A percentile compares a stretch with the other conserved stretches of the same genome.
phyloP scores from a whole-genome alignment of 2,113 vertebrate species.

The Mus spicilegus region DNA sequence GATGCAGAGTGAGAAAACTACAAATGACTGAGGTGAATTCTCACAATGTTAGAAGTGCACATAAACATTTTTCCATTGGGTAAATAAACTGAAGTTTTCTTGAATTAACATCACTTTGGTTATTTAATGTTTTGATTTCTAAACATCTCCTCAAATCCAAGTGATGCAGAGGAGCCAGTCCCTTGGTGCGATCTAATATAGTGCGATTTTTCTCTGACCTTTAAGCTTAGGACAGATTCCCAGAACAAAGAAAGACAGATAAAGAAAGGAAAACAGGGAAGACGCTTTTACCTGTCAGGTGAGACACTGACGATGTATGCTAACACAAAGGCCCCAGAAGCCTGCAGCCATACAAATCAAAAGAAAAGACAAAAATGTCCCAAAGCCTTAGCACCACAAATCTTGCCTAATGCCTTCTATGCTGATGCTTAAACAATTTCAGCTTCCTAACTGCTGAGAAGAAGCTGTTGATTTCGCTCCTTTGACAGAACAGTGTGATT shows the following conservation, averaged over 20 bases:
- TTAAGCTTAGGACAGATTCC: neutral
- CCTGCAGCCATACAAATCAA: neutral
- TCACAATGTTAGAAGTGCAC: neutral
- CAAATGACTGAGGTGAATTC: neutral
- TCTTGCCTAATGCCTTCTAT: neutral
- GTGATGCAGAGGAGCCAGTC: neutral
- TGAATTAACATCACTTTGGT: neutral
- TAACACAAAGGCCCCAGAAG: neutral
- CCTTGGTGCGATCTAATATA: neutral
- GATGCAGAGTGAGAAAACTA: neutral
- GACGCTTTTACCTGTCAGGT: neutral
- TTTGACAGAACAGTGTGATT: neutral
- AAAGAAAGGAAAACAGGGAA: neutral
- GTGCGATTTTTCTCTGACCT: neutral
- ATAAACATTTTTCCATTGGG: neutral
- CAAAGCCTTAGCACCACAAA: neutral
- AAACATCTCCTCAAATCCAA: neutral
- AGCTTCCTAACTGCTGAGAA: neutral
- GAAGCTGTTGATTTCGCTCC: neutral
- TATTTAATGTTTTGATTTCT: conserved; percentile 14
- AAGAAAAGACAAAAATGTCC: neutral
- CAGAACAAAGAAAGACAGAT: neutral
- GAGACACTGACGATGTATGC: neutral
- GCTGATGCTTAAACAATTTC: neutral
- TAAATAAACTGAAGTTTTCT: neutral